These are phyloP conservation scores for Sebastes minor DNA, from an alignment of 2,797 vertebrate genomes.

Conservation along the genomic window DNA sequence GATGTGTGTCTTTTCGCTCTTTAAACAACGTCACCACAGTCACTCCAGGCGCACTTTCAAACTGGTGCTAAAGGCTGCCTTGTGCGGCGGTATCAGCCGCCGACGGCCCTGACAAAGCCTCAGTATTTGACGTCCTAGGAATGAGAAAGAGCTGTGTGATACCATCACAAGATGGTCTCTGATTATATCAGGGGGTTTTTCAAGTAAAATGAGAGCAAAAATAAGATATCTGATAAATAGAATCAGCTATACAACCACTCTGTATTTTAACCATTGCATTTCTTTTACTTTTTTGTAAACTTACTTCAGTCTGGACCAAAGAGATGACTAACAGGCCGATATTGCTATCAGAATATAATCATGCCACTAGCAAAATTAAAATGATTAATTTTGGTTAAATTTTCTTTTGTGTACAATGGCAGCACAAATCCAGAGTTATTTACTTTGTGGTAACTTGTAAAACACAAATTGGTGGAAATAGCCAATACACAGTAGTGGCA, in stretches of 20 bases:
- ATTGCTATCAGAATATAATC: neutral
- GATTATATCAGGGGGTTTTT: too few relatives aligned
- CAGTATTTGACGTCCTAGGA: too few relatives aligned
- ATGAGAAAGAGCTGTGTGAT: too few relatives aligned
- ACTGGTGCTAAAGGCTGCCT: too few relatives aligned
- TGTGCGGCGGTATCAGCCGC: too few relatives aligned
- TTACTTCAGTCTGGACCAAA: neutral
- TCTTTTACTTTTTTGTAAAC: neutral
- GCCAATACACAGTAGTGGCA: neutral
- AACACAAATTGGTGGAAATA: neutral
- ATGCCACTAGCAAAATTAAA: neutral
- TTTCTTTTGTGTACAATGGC: neutral
- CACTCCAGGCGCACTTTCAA: fast-evolving
- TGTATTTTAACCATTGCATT: neutral
- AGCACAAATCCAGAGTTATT: neutral
- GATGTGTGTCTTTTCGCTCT: too few relatives aligned
- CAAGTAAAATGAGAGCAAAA: neutral
- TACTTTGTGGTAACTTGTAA: neutral
- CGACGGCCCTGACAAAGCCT: too few relatives aligned
- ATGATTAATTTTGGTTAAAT: neutral
- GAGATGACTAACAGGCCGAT: neutral
- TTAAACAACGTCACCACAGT: too few relatives aligned
- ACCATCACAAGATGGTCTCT: too few relatives aligned
- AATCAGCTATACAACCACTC: too few relatives aligned
- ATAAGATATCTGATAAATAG: neutral